These are phyloP conservation scores for Spicauda simplicius DNA, from an alignment of 2,888 invertebrate species.

Conservation along the genomic window DNA sequence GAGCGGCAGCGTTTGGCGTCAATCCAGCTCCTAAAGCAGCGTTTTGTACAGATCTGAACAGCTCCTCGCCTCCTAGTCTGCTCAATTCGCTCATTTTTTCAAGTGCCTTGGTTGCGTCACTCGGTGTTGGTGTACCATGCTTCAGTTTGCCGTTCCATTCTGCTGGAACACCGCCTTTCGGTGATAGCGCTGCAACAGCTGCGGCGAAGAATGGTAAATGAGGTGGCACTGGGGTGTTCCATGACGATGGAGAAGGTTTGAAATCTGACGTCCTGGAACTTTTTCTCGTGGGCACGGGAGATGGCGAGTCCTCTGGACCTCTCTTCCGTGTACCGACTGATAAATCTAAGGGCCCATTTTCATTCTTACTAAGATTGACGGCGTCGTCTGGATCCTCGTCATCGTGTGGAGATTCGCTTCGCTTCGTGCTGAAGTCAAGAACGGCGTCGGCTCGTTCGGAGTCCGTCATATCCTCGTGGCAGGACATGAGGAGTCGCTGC, in stretches of 20 bases:
- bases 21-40: slow-evolving; percentile 79
- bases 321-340: slow-evolving; percentile 91
- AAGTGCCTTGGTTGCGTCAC: slow-evolving; percentile 93
- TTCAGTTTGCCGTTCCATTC: slow-evolving; percentile 94
- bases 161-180: slow-evolving; percentile 86
- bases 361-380: slow-evolving; percentile 89
- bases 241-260: slow-evolving; percentile 89
- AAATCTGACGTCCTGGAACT: slow-evolving; percentile 88
- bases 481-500: slow-evolving; percentile 91
- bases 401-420: slow-evolving; percentile 80
- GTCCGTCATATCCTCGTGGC: slow-evolving; percentile 88
- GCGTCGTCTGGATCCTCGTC: slow-evolving; percentile 87
- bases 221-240: slow-evolving; percentile 91
- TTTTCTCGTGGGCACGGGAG: slow-evolving; percentile 87
- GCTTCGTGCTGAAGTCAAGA: slow-evolving; percentile 93
- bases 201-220: slow-evolving; percentile 93
- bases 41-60: slow-evolving; percentile 87
- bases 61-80: slow-evolving; percentile 91
- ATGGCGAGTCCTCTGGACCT: slow-evolving; percentile 86
- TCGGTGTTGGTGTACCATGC: slow-evolving; percentile 87
- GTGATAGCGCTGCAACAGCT: slow-evolving; percentile 90
- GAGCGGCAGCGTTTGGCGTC: slow-evolving; percentile 85
- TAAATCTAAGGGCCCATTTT: slow-evolving; percentile 91
- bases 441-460: slow-evolving; percentile 87
- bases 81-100: slow-evolving; percentile 97